A percentile compares a stretch with the other conserved stretches of the same genome.
phyloP scores from a whole-genome alignment of 2,888 invertebrate genomes.

The Melitaea athalia region DNA sequence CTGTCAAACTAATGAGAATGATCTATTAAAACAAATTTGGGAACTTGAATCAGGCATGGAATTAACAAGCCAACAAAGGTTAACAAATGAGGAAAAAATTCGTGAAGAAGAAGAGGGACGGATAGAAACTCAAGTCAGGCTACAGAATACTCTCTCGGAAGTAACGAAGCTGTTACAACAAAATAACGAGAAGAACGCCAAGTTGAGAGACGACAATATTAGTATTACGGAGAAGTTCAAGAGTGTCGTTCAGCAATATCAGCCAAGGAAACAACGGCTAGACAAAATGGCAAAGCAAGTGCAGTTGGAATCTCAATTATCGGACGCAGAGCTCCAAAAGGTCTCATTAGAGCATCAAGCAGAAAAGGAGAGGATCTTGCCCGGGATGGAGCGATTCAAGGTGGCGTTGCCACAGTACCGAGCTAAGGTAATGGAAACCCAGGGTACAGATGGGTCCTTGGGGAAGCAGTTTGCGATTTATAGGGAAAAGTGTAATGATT shows the following conservation, averaged over 20 bases:
- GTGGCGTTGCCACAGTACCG: constrained; percentile 73
- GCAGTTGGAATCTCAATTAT: constrained; percentile 88
- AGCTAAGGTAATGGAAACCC: constrained; percentile 84
- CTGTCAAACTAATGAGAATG: too few relatives aligned
- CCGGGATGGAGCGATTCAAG: constrained; percentile 71
- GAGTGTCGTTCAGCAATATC: constrained; percentile 90
- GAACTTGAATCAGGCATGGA: too few relatives aligned
- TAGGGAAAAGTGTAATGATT: constrained; percentile 95
- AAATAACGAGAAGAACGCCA: constrained; percentile 93
- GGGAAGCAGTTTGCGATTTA: constrained; percentile 92
- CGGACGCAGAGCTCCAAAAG: constrained; percentile 89
- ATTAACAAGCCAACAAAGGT: too few relatives aligned
- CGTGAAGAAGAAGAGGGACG: constrained; percentile 94
- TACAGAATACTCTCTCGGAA: constrained; percentile 93
- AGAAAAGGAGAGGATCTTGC: constrained; percentile 81
- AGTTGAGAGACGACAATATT: constrained; percentile 92
- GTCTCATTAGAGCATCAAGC: constrained; percentile 83
- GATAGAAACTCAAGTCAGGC: constrained; percentile 92
- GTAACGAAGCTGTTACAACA: constrained; percentile 92
- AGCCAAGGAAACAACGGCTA: constrained; percentile 87
- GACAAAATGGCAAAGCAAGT: constrained; percentile 91
- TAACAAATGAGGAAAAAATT: too few relatives aligned
- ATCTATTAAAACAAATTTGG: too few relatives aligned
- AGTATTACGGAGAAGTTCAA: constrained; percentile 93
- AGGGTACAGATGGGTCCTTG: constrained; percentile 87